Percentiles rank a stretch among this genome's conserved stretches.
Evolutionary conservation across 2,113 vertebrate species (phyloP).

Genomic region (Ceyx margarethae): DNA sequence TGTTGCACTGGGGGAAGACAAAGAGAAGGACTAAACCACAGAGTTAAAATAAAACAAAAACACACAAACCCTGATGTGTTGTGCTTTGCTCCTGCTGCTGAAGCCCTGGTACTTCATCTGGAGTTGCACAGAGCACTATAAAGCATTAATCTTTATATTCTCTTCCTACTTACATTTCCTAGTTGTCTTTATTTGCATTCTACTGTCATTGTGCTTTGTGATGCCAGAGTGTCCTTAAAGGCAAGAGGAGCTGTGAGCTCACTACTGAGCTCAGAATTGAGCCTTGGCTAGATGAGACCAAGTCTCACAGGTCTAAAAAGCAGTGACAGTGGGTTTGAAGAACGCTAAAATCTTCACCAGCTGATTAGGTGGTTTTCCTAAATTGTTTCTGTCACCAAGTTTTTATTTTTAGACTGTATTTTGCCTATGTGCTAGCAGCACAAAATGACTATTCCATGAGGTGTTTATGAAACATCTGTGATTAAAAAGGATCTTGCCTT

Average conservation of each 20-base stretch:
- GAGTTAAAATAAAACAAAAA: not conserved
- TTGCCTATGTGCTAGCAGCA: not conserved
- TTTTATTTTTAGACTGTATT: not conserved
- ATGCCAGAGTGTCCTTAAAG: not conserved
- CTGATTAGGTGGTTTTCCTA: not conserved
- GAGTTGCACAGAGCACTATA: not conserved
- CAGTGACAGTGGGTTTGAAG: not conserved
- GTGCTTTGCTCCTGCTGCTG: not conserved
- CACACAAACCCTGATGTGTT: not conserved
- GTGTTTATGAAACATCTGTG: not conserved
- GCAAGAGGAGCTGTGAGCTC: not conserved
- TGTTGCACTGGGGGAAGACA: not conserved
- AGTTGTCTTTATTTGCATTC: not conserved
- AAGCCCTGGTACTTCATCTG: not conserved
- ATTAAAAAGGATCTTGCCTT: not conserved
- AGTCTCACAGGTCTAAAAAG: not conserved
- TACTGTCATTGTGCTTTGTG: not conserved
- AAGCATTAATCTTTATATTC: not conserved
- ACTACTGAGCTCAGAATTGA: not conserved
- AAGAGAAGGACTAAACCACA: not conserved
- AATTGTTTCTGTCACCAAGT: not conserved
- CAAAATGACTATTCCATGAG: not conserved
- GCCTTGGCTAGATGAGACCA: not conserved
- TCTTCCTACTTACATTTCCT: not conserved
- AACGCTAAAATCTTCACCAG: not conserved